These are phyloP conservation scores for Bothrops jararaca DNA, from an alignment of 2,113 vertebrate genomes.

Conservation along the genomic window DNA sequence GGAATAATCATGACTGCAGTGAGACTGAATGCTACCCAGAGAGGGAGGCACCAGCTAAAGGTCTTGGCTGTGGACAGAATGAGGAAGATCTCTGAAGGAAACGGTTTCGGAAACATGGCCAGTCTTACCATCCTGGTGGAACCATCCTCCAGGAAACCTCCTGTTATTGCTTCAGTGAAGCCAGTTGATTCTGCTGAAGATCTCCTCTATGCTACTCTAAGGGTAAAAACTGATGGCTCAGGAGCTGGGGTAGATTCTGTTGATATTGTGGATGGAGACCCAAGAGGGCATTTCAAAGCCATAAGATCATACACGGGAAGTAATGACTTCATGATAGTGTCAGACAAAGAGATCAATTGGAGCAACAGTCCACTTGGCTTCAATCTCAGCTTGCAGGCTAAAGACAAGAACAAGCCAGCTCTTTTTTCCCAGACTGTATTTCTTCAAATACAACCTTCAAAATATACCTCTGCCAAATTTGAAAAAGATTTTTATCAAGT, in stretches of 20 bases:
- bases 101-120: slow-evolving; percentile 85
- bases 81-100: slow-evolving; percentile 83
- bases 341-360: slow-evolving; percentile 84
- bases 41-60: slow-evolving; percentile 79
- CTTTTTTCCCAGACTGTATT: slow-evolving; percentile 73
- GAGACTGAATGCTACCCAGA: slow-evolving; percentile 79
- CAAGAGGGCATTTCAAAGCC: slow-evolving; percentile 79
- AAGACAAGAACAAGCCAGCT: slow-evolving; percentile 74
- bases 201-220: slow-evolving; percentile 73
- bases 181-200: slow-evolving; percentile 58
- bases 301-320: slow-evolving; percentile 75
- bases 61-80: slow-evolving; percentile 91
- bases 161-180: slow-evolving; percentile 67
- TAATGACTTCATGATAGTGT: slow-evolving; percentile 82
- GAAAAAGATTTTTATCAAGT: slow-evolving; percentile 78
- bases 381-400: slow-evolving; percentile 89
- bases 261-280: slow-evolving; percentile 83
- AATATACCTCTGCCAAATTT: slow-evolving; percentile 74
- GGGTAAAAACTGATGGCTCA: slow-evolving; percentile 72
- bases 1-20: slow-evolving; percentile 80
- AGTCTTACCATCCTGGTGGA: slow-evolving; percentile 77
- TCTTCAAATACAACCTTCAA: slow-evolving; percentile 79
- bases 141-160: slow-evolving; percentile 70
- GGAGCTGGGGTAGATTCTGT: slow-evolving; percentile 72
- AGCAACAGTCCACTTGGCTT: slow-evolving; percentile 78